phyloP scores from a whole-genome alignment of 64 coral and sea anemone species.

The Dendrophyllia cribrosa region DNA sequence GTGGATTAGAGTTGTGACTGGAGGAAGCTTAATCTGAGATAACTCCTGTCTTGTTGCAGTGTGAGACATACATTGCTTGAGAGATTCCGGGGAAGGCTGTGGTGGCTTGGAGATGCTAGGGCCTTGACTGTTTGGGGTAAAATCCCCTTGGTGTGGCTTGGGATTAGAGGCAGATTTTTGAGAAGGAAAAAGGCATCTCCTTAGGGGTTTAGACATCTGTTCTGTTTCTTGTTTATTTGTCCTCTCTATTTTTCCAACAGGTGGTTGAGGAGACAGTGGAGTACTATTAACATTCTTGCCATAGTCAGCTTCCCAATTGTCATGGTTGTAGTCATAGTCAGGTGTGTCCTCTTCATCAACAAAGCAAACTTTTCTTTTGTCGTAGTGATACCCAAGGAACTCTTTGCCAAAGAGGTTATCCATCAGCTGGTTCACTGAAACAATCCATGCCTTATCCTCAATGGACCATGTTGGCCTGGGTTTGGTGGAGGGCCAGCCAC shows the following conservation, averaged over 20 bases:
- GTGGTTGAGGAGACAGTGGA: neutral
- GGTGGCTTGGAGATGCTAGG: too few species aligned
- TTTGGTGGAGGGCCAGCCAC: constrained; percentile 24
- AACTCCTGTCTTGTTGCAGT: constrained; percentile 27
- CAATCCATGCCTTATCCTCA: constrained; percentile 38
- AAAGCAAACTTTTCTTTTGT: constrained; percentile 11
- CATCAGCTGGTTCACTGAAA: neutral
- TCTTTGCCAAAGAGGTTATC: constrained; percentile 18
- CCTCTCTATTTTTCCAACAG: too few species aligned
- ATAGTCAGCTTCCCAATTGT: neutral
- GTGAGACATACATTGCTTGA: neutral
- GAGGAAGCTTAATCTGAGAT: neutral
- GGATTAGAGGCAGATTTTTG: neutral
- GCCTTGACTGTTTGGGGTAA: neutral
- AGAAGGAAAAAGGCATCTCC: neutral
- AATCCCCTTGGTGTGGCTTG: neutral
- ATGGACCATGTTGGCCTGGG: constrained; percentile 15
- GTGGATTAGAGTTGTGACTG: neutral
- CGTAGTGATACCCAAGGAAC: neutral
- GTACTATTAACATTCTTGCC: neutral
- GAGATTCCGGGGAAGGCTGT: too few species aligned
- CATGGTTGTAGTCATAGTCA: neutral
- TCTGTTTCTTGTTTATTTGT: neutral
- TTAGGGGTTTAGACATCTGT: neutral
- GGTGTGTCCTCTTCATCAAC: constrained; percentile 42